phyloP scores from a whole-genome alignment of 2,797 vertebrate genomes.

The Rallus crepitans region DNA sequence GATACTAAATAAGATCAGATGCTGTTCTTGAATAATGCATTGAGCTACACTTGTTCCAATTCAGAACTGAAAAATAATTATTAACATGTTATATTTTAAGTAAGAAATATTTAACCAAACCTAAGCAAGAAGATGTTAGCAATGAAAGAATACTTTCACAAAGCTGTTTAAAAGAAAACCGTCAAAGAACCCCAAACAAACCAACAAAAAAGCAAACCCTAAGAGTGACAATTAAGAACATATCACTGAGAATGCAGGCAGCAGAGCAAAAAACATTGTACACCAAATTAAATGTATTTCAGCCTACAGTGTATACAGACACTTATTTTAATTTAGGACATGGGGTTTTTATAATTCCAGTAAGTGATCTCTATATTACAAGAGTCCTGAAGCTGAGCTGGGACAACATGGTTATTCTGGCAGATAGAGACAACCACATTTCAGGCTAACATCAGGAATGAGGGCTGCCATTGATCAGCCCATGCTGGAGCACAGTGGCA shows the following conservation, averaged over 20 bases:
- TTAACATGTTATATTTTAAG: slow-evolving; percentile 51
- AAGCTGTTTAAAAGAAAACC: background rate
- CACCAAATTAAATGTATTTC: background rate
- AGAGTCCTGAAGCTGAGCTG: background rate
- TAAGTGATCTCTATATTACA: background rate
- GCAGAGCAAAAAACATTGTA: background rate
- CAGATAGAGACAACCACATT: background rate
- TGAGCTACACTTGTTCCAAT: slow-evolving; percentile 37
- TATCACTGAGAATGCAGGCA: background rate
- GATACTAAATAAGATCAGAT: slow-evolving; percentile 68
- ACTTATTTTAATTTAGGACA: background rate
- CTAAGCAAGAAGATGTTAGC: background rate
- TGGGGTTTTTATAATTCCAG: background rate
- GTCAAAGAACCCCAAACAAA: background rate
- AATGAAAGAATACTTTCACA: background rate
- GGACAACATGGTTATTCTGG: background rate
- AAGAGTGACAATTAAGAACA: background rate
- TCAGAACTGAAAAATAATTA: slow-evolving; percentile 59
- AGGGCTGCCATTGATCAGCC: background rate
- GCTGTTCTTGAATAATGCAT: slow-evolving; percentile 67
- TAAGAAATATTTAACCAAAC: slow-evolving; percentile 48
- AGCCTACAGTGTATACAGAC: background rate
- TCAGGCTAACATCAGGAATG: background rate
- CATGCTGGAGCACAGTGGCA: background rate
- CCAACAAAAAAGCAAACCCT: background rate